Evolutionary conservation across 2,888 invertebrate genomes (phyloP).

Genomic region (Ditula angustiorana): DNA sequence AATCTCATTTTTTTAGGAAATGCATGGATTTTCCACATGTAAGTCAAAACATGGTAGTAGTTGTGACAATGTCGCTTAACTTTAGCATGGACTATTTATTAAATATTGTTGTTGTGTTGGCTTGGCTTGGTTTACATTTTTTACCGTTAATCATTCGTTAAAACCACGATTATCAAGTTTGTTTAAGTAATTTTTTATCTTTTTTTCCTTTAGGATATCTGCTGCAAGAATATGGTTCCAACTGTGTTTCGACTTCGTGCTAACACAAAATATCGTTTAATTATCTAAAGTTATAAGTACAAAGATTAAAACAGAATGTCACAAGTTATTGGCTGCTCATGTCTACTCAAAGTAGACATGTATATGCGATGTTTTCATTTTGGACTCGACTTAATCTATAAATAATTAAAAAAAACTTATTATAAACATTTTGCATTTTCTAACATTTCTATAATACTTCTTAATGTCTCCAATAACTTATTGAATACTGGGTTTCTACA

Average conservation of each 20-base stretch:
- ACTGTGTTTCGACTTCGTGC: neutral
- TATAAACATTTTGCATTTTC: neutral
- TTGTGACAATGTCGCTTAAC: no score
- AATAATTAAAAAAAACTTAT: neutral
- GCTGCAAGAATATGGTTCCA: no score
- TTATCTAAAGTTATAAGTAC: neutral
- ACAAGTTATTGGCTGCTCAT: neutral
- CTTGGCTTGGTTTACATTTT: no score
- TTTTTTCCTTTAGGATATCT: no score
- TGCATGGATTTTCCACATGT: no score
- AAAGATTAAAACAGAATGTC: neutral
- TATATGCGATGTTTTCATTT: neutral
- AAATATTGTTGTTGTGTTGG: no score
- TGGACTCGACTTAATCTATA: neutral
- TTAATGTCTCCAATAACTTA: neutral
- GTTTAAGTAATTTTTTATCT: no score
- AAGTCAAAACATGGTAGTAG: no score
- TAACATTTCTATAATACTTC: neutral
- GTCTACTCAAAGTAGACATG: neutral
- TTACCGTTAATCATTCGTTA: no score
- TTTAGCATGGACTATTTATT: no score
- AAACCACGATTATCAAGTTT: no score
- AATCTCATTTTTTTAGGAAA: no score
- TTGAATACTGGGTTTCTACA: neutral
- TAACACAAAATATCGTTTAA: neutral